These are phyloP conservation scores for Carassius carassius DNA, from an alignment of 2,113 vertebrate genomes.

Conservation along the genomic window DNA sequence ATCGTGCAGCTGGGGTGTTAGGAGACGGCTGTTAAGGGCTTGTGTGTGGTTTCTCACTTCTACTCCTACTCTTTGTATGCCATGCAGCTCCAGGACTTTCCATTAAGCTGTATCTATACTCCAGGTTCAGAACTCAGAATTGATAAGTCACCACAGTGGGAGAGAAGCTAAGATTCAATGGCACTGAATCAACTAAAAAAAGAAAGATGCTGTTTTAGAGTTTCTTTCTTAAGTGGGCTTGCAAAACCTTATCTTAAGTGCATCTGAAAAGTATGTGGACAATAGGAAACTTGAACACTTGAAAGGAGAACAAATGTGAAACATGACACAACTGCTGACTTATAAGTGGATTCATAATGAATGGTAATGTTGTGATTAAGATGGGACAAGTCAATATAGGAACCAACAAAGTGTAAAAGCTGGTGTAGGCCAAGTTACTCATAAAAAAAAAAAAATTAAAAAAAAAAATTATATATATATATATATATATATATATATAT, in stretches of 20 bases:
- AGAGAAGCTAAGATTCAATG: constrained; percentile 60
- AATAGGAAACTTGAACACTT: neutral
- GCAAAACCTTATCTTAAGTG: neutral
- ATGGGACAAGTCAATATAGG: neutral
- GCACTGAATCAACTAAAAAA: constrained; percentile 54
- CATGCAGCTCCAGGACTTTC: constrained; percentile 62
- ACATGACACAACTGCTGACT: no score
- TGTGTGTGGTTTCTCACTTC: constrained; percentile 15
- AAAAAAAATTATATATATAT: no score
- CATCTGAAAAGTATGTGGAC: neutral
- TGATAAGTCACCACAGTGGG: constrained; percentile 72
- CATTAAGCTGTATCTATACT: constrained; percentile 74
- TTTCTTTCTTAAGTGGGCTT: constrained; percentile 17
- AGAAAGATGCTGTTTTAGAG: constrained; percentile 1
- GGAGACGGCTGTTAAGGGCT: constrained; percentile 6
- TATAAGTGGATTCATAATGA: neutral
- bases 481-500: no score
- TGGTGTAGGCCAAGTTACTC: no score
- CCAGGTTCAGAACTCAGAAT: constrained; percentile 65
- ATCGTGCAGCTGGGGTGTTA: constrained; percentile 12
- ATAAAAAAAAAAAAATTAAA: no score
- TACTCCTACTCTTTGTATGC: constrained; percentile 29
- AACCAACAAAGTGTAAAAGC: neutral
- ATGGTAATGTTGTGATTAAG: neutral
- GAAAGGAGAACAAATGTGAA: no score